Percentiles rank a stretch among this genome's conserved stretches.
These are phyloP conservation scores for Zosterops borbonicus DNA, from an alignment of 2,113 vertebrate genomes.

Conservation along the genomic window DNA sequence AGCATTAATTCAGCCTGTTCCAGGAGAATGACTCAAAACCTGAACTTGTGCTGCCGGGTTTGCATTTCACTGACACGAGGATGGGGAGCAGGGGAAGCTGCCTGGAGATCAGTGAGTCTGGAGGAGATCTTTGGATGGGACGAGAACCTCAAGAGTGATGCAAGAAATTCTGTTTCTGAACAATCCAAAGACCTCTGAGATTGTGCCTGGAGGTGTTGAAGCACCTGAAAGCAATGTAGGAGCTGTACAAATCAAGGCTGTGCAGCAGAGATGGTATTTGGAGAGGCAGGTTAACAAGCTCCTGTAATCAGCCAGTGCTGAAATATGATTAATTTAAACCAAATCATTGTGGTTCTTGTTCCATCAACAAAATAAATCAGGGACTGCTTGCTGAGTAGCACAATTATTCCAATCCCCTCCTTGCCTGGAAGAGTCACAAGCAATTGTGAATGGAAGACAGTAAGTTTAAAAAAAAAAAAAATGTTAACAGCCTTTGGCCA, in stretches of 20 bases:
- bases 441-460: constrained; percentile 24
- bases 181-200: neutral
- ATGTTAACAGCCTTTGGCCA: neutral
- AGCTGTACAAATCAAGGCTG: neutral
- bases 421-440: constrained; percentile 6
- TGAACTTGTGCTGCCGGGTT: neutral
- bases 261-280: neutral
- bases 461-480: neutral
- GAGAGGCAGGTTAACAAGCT: constrained; percentile 1
- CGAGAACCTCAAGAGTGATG: fast-evolving
- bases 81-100: neutral
- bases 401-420: neutral
- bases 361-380: neutral
- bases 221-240: neutral
- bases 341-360: neutral
- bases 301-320: neutral
- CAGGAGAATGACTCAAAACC: neutral
- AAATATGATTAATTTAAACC: constrained; percentile 12
- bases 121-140: neutral
- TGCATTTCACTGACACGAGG: neutral
- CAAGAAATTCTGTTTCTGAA: neutral
- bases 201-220: neutral
- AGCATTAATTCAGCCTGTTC: constrained; percentile 1
- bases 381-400: neutral
- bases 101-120: neutral